Evolutionary conservation across 2,113 vertebrate species (phyloP), one percentile per base, ranked within the genome.

Genomic region (Cochlearius cochlearius): DNA sequence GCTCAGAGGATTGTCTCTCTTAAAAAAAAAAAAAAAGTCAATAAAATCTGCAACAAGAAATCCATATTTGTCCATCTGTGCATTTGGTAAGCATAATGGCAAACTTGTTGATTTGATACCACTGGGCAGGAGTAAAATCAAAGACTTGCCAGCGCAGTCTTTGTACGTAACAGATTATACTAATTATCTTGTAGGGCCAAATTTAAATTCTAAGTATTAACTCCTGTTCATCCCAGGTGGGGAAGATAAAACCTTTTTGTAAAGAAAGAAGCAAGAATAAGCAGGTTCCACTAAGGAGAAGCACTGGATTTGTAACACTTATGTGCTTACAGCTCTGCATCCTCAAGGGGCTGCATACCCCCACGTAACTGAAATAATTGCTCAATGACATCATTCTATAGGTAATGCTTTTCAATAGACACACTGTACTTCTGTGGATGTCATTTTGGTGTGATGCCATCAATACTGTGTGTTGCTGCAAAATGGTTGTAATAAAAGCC

Each of bases 161-260:
- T 96, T 75, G 62, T 94, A 94, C 62, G 92, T 69, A 95, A 91
- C 62, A 94, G 92, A 91, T 96, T 96, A 92, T 55, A 94, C 88
- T 94, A 96, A 97, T 97, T 95, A 97, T 88, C 91, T 93, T 50
- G 34, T 89, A 88, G 50, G 53, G 49, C 71, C 80, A 97, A 97
- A 95, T 91, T 92, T 75, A 92, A 92, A 95, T 71, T 96, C 86
- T 73, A 78, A 75, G 45, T 94, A 86, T 97, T 96, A 96, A 96
- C 76, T 96, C 88, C 77, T 95, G 88, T 84, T 95, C 94, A 90
- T 91, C 83, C 84, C 81, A 94, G 29, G 74, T 88, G 82, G 69
- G 62, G 94, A 96, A 91, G 84, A 94, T 66, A 81, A 96, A 86
- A 64, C 4, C 6, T 90, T 53, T 74, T 55, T 43, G n/a, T 38